phyloP scores from a whole-genome alignment of 2,888 invertebrate genomes.

The Sisyra nigra region DNA sequence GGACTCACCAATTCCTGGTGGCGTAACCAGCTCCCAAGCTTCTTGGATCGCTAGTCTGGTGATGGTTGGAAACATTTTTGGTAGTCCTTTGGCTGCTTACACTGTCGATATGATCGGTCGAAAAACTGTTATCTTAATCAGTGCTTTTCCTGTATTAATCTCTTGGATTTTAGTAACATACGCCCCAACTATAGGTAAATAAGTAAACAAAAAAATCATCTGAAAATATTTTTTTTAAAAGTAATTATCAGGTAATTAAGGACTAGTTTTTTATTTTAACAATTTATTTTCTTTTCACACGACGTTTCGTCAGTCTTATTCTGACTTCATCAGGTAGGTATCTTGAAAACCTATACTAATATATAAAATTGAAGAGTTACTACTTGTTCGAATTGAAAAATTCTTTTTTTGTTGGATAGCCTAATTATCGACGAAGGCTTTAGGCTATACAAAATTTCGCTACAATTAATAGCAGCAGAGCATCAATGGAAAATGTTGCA shows the following conservation, averaged over 20 bases:
- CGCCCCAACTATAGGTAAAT: constrained; percentile 2
- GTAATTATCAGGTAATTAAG: no score
- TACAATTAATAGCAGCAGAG: constrained; percentile 1
- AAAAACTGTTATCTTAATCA: constrained; percentile 1
- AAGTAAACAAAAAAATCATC: not conserved
- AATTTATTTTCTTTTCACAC: no score
- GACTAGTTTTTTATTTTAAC: no score
- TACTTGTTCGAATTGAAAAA: no score
- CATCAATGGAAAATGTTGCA: no score
- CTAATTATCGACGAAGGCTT: no score
- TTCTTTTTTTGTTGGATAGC: no score
- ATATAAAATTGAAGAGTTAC: no score
- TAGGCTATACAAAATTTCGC: constrained; percentile 1
- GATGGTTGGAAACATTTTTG: constrained; percentile 5
- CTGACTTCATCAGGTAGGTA: no score
- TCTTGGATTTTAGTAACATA: constrained; percentile 5
- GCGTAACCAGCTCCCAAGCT: not conserved
- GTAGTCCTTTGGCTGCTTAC: constrained; percentile 1
- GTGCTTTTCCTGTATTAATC: constrained; percentile 3
- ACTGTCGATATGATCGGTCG: constrained; percentile 5
- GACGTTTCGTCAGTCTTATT: no score
- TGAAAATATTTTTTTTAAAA: constrained; percentile 2
- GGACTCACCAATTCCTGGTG: constrained; percentile 1
- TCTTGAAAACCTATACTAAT: no score
- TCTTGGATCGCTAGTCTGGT: constrained; percentile 5